Conservation (phyloP, 2,113 vertebrate species). For the Sigmodon hispidus region DNA sequence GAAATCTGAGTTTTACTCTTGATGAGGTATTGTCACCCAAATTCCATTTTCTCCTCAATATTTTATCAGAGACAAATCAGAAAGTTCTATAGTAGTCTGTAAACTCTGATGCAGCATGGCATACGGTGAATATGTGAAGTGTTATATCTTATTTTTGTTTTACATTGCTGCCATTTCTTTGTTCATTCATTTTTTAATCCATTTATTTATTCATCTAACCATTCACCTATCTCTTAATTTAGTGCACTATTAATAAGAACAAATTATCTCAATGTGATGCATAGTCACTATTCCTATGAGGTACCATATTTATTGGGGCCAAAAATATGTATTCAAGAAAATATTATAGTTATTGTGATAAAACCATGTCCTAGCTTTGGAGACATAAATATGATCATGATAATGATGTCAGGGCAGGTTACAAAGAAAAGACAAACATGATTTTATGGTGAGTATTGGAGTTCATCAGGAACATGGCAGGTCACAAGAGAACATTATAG, state of each 20-base stretch:
- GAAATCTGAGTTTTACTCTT: background rate
- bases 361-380: background rate
- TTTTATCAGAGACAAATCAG: constrained; percentile 16
- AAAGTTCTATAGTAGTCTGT: constrained; percentile 1
- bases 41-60: background rate
- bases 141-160: constrained; percentile 3
- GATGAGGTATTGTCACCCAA: background rate
- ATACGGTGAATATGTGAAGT: background rate
- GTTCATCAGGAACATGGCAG: background rate
- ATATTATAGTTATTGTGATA: background rate
- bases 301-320: background rate
- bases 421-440: background rate
- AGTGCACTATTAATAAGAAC: background rate
- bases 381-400: background rate
- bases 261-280: background rate
- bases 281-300: background rate
- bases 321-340: background rate
- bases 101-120: background rate
- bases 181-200: background rate
- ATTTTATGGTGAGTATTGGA: background rate
- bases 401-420: background rate
- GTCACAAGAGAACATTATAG: background rate
- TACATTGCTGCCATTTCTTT: background rate
- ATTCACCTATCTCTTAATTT: background rate
- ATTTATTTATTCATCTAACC: background rate